Evolutionary conservation across 2,888 invertebrate genomes (phyloP).

Genomic region (Melieria crassipennis): DNA sequence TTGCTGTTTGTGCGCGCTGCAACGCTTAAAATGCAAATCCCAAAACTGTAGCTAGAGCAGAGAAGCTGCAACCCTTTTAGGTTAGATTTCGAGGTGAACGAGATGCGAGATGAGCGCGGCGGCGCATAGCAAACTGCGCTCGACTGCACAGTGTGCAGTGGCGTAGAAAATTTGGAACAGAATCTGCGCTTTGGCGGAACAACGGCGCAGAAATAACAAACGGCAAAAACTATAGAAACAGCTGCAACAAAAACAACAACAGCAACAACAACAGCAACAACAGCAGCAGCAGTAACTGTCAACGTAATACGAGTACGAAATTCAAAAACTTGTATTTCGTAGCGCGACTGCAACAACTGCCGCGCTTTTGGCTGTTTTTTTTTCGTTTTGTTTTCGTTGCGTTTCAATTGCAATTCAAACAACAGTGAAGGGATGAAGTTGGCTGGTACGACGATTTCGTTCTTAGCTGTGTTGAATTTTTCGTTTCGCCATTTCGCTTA

Average conservation of each 20-base stretch:
- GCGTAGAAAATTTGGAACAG: neutral
- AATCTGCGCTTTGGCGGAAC: neutral
- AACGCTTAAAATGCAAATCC: no score
- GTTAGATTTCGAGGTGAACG: no score
- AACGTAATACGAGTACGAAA: neutral
- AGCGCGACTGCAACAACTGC: neutral
- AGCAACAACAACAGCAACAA: slow-evolving; percentile 16
- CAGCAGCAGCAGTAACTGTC: neutral
- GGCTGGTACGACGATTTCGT: neutral
- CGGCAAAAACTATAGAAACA: neutral
- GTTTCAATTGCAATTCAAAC: neutral
- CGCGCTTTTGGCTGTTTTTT: neutral
- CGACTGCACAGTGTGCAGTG: slow-evolving; percentile 5
- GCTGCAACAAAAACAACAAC: neutral
- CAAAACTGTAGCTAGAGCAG: no score
- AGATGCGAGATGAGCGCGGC: neutral
- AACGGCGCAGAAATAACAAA: slow-evolving; percentile 8
- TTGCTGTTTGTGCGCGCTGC: no score
- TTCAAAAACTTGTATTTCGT: neutral
- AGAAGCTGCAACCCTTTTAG: no score
- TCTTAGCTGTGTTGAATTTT: neutral
- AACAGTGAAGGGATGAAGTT: neutral
- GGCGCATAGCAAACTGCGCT: neutral
- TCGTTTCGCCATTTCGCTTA: neutral
- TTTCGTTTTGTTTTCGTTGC: neutral